Conservation (phyloP, 2,113 vertebrate species). For the Orthonyx spaldingii region DNA sequence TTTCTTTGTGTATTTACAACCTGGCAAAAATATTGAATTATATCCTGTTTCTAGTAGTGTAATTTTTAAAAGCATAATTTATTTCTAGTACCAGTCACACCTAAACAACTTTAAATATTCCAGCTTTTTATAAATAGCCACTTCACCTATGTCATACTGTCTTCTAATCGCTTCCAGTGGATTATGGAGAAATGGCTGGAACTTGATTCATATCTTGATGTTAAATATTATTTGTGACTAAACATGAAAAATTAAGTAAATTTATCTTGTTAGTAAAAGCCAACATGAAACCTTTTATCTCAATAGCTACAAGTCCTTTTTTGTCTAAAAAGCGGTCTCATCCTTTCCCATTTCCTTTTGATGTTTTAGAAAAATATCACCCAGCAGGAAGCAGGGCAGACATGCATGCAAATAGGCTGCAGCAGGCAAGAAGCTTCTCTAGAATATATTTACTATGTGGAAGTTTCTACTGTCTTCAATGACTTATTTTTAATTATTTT, state of each 20-base stretch:
- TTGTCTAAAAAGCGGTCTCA: conserved; percentile 41
- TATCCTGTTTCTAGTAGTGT: neutral
- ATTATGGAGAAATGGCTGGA: neutral
- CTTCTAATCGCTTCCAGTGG: neutral
- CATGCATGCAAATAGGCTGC: neutral
- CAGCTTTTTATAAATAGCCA: neutral
- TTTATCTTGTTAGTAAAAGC: neutral
- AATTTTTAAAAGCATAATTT: neutral
- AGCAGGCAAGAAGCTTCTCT: neutral
- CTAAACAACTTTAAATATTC: neutral
- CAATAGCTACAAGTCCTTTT: neutral
- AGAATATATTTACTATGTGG: neutral
- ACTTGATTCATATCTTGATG: neutral
- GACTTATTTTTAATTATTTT: neutral
- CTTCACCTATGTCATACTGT: neutral
- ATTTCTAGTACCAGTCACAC: neutral
- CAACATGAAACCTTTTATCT: neutral
- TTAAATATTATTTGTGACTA: neutral
- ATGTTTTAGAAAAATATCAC: conserved; percentile 48
- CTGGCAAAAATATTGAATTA: neutral
- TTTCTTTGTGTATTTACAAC: neutral
- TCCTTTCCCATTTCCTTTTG: conserved; percentile 59
- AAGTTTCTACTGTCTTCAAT: neutral
- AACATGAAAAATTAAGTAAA: neutral
- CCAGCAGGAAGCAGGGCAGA: conserved; percentile 53